Evolutionary conservation across 2,113 vertebrate species (phyloP).

Genomic region (Leucopsar rothschildi): DNA sequence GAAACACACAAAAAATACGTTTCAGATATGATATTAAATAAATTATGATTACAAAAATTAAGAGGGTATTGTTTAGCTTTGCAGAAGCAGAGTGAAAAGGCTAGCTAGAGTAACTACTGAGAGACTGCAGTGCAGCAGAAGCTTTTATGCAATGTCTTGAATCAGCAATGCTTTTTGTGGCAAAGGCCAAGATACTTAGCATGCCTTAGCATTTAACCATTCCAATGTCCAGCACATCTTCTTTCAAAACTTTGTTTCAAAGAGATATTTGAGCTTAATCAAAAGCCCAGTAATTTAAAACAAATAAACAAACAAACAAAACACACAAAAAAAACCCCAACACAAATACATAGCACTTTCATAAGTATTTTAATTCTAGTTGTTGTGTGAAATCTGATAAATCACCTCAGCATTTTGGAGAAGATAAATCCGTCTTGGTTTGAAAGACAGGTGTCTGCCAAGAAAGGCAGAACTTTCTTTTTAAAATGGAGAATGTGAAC

Average conservation of each 20-base stretch:
- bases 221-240: not conserved
- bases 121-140: not conserved
- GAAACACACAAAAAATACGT: not conserved
- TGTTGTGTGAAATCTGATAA: not conserved
- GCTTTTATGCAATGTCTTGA: not conserved
- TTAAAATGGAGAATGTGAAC: too few species aligned
- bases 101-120: not conserved
- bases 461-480: too few species aligned
- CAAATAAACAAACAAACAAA: not conserved
- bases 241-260: not conserved
- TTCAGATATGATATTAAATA: not conserved
- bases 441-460: too few species aligned
- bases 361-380: not conserved
- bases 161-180: not conserved
- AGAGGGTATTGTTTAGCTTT: not conserved
- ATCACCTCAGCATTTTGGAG: not conserved
- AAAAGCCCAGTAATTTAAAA: not conserved
- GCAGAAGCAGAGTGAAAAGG: not conserved
- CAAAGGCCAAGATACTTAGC: not conserved
- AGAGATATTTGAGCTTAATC: not conserved
- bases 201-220: not conserved
- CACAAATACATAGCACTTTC: not conserved
- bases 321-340: fast-evolving
- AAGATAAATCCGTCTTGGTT: not conserved
- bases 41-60: not conserved